Evolutionary conservation across 1,140 invertebrate genomes (phyloP), one percentile per base, ranked within the genome.

Genomic region (Saxidomus purpurata): DNA sequence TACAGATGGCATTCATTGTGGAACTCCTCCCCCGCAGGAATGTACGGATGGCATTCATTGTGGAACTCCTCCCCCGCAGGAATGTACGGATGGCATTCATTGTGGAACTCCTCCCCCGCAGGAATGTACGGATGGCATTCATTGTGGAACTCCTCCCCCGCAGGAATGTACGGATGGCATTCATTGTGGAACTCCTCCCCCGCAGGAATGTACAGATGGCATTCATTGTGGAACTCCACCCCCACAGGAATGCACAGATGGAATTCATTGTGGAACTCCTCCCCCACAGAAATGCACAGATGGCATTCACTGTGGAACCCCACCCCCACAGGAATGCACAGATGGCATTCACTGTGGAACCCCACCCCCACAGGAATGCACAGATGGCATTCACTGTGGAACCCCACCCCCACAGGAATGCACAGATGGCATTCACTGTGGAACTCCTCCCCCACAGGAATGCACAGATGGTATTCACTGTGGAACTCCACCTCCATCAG

Each of bases 331-430:
- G 61, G 77, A 71, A n/a, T 83, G 87, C 19, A 81, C 90, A 59
- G 90, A 90, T 69, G 89, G 92, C 1, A 63, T 74, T 71, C 83
- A 87, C 71, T 89, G 90, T 90, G 91, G 61, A 55, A 87, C 87
- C 0, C 81, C 76, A 36, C 82, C 90, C 43, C 81, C 90, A 74
- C 67, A 55, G 36, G 91, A 89, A 49, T 92, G 91, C 38, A 90
- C 88, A 69, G 90, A 93, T 90, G 92, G 92, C 2, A 89, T 88
- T 61, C 89, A 91, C 25, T 92, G 92, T 89, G 61, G 74, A 76
- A 83, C 63, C 8, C 86, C 74, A 9, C 82, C 67, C 22, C 90
- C 77, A 38, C 43, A 52, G 43, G 89, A 69, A 87, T 88, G 86
- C 36, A 71, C 61, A 71, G 87, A 88, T 88, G 86, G 77, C 36